Percentiles rank a stretch among this genome's conserved stretches.
Evolutionary conservation across 2,888 invertebrate species (phyloP).

Genomic region (Neoitamus cyanurus): DNA sequence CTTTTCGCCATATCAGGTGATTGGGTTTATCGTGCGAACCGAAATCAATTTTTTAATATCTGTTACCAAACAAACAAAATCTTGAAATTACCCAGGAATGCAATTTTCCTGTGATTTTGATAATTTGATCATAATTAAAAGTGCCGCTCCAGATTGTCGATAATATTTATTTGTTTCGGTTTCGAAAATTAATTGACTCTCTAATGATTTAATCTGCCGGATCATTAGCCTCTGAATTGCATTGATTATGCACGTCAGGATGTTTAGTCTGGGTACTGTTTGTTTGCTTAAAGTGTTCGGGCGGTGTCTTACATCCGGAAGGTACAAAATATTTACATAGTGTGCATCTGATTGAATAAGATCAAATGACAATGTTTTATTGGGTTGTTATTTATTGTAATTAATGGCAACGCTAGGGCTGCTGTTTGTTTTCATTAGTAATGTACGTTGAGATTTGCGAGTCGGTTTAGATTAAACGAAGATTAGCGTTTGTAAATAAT

Average conservation of each 20-base stretch:
- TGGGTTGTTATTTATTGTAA: neutral
- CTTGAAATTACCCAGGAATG: neutral
- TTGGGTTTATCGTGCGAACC: neutral
- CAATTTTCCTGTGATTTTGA: neutral
- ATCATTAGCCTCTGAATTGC: neutral
- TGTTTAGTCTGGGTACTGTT: neutral
- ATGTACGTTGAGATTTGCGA: neutral
- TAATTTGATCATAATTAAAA: neutral
- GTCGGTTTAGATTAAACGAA: neutral
- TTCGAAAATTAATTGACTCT: neutral
- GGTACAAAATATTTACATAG: neutral
- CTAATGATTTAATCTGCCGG: neutral
- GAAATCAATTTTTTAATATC: neutral
- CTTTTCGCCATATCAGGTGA: neutral
- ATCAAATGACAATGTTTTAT: neutral
- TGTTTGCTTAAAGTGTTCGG: neutral
- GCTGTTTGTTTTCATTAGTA: neutral
- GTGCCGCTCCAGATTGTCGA: neutral
- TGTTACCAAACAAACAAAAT: neutral
- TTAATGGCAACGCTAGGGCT: neutral
- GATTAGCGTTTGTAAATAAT: neutral
- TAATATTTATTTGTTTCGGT: neutral
- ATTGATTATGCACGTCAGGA: neutral
- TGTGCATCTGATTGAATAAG: neutral
- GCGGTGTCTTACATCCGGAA: neutral